These are phyloP conservation scores for Lycophotia porphyrea DNA, from an alignment of 2,888 invertebrate genomes.

Conservation along the genomic window DNA sequence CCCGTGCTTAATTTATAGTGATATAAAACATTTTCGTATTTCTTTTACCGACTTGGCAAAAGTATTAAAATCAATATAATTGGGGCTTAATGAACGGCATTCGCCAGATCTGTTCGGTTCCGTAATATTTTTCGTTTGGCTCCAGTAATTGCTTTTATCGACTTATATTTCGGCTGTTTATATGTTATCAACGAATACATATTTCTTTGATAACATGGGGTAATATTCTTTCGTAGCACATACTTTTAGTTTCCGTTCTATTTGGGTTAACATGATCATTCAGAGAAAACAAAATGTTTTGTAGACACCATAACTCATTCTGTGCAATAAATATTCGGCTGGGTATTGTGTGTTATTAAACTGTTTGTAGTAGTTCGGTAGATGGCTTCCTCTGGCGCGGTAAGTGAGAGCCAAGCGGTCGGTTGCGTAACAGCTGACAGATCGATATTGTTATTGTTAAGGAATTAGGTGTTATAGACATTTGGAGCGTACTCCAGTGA, in stretches of 20 bases:
- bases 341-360: slow-evolving; percentile 64
- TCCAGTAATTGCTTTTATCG: slow-evolving; percentile 58
- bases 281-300: slow-evolving; percentile 50
- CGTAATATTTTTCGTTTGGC: slow-evolving; percentile 63
- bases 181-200: slow-evolving; percentile 39
- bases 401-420: slow-evolving; percentile 66
- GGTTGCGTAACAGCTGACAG: slow-evolving; percentile 69
- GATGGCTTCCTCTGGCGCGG: slow-evolving; percentile 70
- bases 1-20: slow-evolving; percentile 42
- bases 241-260: slow-evolving; percentile 50
- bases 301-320: slow-evolving; percentile 55
- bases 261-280: slow-evolving; percentile 52
- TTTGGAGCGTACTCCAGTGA: slow-evolving; percentile 56
- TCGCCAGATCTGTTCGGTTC: slow-evolving; percentile 54
- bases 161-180: slow-evolving; percentile 51
- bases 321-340: slow-evolving; percentile 55
- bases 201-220: slow-evolving; percentile 41
- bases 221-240: slow-evolving; percentile 38
- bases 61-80: slow-evolving; percentile 68
- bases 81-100: slow-evolving; percentile 69
- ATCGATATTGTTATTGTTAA: slow-evolving; percentile 72
- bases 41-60: slow-evolving; percentile 53
- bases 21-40: slow-evolving; percentile 48
- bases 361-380: slow-evolving; percentile 69
- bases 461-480: slow-evolving; percentile 62